Base-by-base conservation (phyloP, 2,888 invertebrate genomes). In the Cosmorhoe ocellata region DNA sequence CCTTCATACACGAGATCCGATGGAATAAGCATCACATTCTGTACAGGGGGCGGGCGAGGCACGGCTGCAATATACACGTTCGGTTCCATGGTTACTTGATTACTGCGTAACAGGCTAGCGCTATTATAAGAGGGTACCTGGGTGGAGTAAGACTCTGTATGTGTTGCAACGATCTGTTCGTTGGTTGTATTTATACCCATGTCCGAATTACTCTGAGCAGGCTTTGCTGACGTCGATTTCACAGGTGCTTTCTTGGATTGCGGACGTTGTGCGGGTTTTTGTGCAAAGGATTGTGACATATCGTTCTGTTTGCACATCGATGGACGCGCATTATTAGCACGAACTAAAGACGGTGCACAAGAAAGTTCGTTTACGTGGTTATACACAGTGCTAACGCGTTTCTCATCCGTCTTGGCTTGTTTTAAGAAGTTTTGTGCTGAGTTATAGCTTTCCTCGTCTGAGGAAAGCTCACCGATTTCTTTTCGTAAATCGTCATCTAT, bases 391-490 rank as follows among this genome's bases (percentile, higher is more conserved):
- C 33, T 40, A 22, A 41, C 48, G 10, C 52, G 50, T 42, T 56
- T 58, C 8, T 57, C 50, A 38, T 39, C 51, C 33, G 18, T 22
- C 58, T 70, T 74, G n/a, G 32, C 39, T 3, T 54, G 45, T 63
- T 72, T 75, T 32, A 56, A 43, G 24, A 44, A 42, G 11, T 40
- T 37, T 42, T 53, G 52, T 32, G 61, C 47, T 13, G 69, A 40
- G 27, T 55, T 51, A 51, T 74, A 81, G 38, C 63, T 57, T 14
- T 89, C 73, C 59, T 91, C 71, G 64, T 92, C 76, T 59, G 82
- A 80, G 65, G 81, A 78, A 47, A 87, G 59, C 69, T 91, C 84
- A 7, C 87, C 78, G 24, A 90, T 82, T 79, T 92, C 80, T 81
- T 89, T 67, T 47, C 78, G 71, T 50, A 83, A 70, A 57, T 84